These are phyloP conservation scores for Aselliscus stoliczkanus DNA, from an alignment of 2,797 vertebrate genomes.

Conservation along the genomic window DNA sequence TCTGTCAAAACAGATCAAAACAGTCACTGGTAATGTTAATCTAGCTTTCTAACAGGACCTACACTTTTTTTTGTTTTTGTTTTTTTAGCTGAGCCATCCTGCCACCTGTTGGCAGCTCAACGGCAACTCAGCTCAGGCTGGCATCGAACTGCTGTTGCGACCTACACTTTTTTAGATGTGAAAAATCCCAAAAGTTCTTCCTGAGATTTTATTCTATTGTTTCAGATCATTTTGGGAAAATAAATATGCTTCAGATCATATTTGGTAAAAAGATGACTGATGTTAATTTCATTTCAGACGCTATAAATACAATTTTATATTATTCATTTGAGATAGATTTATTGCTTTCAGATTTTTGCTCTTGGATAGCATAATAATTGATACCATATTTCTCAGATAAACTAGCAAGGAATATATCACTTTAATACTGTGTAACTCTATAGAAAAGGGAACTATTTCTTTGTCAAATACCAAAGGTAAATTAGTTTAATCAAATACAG, in stretches of 20 bases:
- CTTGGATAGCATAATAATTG: slow-evolving; percentile 46
- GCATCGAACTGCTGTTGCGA: no score
- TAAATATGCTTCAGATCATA: not conserved
- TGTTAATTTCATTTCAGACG: slow-evolving; percentile 55
- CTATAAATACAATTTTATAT: slow-evolving; percentile 66
- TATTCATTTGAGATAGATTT: slow-evolving; percentile 62
- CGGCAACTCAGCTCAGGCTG: no score
- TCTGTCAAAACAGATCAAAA: slow-evolving; percentile 54
- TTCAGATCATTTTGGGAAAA: slow-evolving; percentile 32
- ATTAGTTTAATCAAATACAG: slow-evolving; percentile 54
- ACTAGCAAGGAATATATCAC: slow-evolving; percentile 37
- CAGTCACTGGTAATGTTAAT: slow-evolving; percentile 20
- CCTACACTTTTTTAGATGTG: not conserved
- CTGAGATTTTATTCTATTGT: not conserved
- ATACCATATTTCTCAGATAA: slow-evolving; percentile 58
- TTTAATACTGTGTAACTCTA: slow-evolving; percentile 12
- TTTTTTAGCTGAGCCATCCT: no score
- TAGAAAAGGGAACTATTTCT: slow-evolving; percentile 23
- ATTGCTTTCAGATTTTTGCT: slow-evolving; percentile 53
- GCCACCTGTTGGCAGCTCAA: no score
- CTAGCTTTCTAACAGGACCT: not conserved
- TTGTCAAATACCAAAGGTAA: slow-evolving; percentile 40
- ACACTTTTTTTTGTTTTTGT: no score
- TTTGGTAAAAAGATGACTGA: slow-evolving; percentile 48
- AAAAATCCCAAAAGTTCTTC: slow-evolving; percentile 18